Evolutionary conservation across 1,140 invertebrate genomes (phyloP).

Genomic region (Bombus terrestris): DNA sequence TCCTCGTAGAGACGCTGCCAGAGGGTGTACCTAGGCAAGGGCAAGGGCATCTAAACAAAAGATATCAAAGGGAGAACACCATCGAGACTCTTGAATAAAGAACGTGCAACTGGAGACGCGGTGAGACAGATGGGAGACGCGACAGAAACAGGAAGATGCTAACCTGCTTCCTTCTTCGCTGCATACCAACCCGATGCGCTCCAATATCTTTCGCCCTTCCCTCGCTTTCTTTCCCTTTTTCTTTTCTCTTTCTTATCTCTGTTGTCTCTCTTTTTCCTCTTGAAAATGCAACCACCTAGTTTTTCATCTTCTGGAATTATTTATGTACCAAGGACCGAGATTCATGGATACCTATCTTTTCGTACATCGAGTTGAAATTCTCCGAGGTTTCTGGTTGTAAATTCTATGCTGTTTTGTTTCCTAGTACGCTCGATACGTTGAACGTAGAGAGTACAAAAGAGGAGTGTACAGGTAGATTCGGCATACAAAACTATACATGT

Average conservation of each 20-base stretch:
- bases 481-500: too few species aligned
- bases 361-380: neutral
- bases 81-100: slow-evolving; percentile 54
- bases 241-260: too few species aligned
- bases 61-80: slow-evolving; percentile 49
- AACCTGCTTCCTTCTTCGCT: neutral
- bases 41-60: slow-evolving; percentile 53
- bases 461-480: too few species aligned
- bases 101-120: slow-evolving; percentile 43
- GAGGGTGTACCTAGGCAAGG: slow-evolving; percentile 45
- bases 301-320: slow-evolving; percentile 1
- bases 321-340: neutral
- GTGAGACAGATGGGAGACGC: slow-evolving; percentile 35
- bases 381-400: neutral
- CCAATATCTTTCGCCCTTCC: neutral
- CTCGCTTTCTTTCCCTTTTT: too few species aligned
- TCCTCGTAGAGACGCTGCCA: slow-evolving; percentile 24
- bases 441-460: too few species aligned
- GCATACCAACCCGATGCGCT: neutral
- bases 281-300: neutral
- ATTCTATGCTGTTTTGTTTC: neutral
- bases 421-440: too few species aligned
- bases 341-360: neutral
- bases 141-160: neutral
- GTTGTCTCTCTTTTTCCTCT: neutral